These are phyloP conservation scores for Proisotoma minuta DNA, from an alignment of 2,888 invertebrate genomes.

Conservation along the genomic window DNA sequence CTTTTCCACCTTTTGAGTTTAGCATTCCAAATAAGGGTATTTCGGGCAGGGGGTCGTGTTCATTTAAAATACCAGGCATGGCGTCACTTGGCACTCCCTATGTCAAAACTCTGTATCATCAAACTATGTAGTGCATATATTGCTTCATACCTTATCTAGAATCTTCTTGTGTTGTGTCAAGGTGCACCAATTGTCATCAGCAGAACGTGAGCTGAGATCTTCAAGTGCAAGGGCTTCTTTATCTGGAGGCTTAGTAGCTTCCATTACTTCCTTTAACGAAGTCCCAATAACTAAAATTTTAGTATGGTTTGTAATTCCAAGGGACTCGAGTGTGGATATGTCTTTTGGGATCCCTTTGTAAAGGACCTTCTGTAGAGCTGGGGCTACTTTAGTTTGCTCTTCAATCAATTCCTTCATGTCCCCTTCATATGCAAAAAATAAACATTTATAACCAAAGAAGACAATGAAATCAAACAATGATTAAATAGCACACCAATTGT, in stretches of 20 bases:
- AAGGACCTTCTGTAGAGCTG: conserved; percentile 82
- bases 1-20: conserved; percentile 83
- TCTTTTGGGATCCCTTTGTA: conserved; percentile 82
- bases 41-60: conserved; percentile 75
- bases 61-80: conserved; percentile 76
- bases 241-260: conserved; percentile 65
- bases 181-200: conserved; percentile 34
- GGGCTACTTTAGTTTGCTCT: conserved; percentile 58
- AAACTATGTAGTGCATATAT: neutral
- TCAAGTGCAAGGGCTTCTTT: conserved; percentile 55
- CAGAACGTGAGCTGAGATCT: conserved; percentile 19
- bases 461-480: neutral
- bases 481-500: conserved; percentile 31
- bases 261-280: conserved; percentile 77
- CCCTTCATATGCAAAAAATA: conserved; percentile 21
- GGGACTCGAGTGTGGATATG: conserved; percentile 69
- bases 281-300: conserved; percentile 85
- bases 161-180: conserved; percentile 39
- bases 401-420: conserved; percentile 38
- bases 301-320: conserved; percentile 73
- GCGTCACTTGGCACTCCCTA: conserved; percentile 82
- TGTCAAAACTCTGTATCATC: conserved; percentile 1
- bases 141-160: conserved; percentile 34
- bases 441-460: neutral
- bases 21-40: conserved; percentile 82